Evolutionary conservation across 2,888 invertebrate genomes (phyloP).

Genomic region (Platycheirus albimanus): DNA sequence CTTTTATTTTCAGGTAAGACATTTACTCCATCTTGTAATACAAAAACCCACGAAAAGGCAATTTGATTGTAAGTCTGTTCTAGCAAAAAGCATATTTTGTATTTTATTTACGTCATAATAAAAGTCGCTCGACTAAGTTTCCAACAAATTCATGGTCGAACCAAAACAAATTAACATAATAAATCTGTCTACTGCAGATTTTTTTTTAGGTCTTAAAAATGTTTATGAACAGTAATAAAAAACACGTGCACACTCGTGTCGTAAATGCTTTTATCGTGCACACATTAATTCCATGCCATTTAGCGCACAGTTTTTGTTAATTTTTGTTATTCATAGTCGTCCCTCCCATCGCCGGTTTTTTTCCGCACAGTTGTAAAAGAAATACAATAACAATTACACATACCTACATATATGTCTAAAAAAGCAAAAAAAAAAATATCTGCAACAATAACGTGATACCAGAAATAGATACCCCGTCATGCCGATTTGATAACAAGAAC

Average conservation of each 20-base stretch:
- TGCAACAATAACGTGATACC: constrained; percentile 29
- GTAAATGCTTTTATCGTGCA: constrained; percentile 2
- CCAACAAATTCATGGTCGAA: too few relatives aligned
- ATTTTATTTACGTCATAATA: too few relatives aligned
- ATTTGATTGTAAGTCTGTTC: constrained; percentile 62
- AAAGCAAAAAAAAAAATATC: not conserved
- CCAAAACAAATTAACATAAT: too few relatives aligned
- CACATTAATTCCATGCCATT: constrained; percentile 1
- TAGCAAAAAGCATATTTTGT: too few relatives aligned
- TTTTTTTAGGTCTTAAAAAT: too few relatives aligned
- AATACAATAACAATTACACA: not conserved
- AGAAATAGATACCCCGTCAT: constrained; percentile 51
- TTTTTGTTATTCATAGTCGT: constrained; percentile 3
- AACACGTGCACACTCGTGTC: constrained; percentile 28
- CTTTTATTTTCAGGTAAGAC: constrained; percentile 68
- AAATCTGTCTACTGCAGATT: too few relatives aligned
- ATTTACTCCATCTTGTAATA: constrained; percentile 42
- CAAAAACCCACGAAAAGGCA: constrained; percentile 29
- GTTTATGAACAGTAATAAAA: constrained; percentile 7
- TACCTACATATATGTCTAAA: not conserved
- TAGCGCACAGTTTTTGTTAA: not conserved
- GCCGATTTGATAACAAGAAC: constrained; percentile 28
- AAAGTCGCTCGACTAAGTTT: too few relatives aligned
- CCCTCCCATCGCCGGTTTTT: not conserved
- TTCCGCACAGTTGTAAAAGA: constrained; percentile 15